These are phyloP conservation scores for Seriola aureovittata DNA, from an alignment of 2,113 vertebrate genomes.

Conservation along the genomic window DNA sequence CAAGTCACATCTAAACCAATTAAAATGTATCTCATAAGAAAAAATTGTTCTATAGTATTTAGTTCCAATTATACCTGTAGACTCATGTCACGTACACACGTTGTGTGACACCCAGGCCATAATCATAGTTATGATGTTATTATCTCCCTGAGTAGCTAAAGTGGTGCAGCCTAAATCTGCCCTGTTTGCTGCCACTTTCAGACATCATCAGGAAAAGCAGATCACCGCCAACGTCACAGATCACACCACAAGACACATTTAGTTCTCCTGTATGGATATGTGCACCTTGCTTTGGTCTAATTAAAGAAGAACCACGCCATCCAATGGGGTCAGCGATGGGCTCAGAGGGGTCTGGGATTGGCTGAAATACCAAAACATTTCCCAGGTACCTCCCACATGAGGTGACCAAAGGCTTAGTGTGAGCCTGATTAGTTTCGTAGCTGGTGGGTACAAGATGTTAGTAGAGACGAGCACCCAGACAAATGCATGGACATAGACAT, in stretches of 20 bases:
- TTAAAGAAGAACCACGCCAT: slow-evolving; percentile 33
- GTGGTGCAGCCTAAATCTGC: slow-evolving; percentile 4
- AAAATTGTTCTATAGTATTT: neutral
- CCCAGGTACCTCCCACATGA: slow-evolving; percentile 70
- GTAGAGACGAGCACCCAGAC: slow-evolving; percentile 60
- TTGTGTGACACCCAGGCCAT: neutral
- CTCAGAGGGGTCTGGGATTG: slow-evolving; percentile 56
- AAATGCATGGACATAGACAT: slow-evolving; percentile 80
- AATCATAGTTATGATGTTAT: slow-evolving; percentile 3
- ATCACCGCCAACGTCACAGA: slow-evolving; percentile 48
- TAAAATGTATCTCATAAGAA: neutral
- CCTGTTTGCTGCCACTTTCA: slow-evolving; percentile 5
- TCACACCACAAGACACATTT: slow-evolving; percentile 57
- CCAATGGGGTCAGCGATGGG: slow-evolving; percentile 46
- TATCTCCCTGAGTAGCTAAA: slow-evolving; percentile 12
- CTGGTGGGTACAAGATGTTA: slow-evolving; percentile 72
- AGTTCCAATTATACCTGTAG: neutral
- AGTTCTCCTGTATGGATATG: slow-evolving; percentile 30
- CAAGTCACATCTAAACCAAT: neutral
- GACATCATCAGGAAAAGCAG: slow-evolving; percentile 7
- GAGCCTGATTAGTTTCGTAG: slow-evolving; percentile 86
- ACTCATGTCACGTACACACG: neutral
- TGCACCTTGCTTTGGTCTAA: slow-evolving; percentile 11
- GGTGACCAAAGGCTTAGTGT: slow-evolving; percentile 79
- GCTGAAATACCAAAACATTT: slow-evolving; percentile 43